Evolutionary conservation across 92 coral and sea anemone genomes (phyloP), one percentile per base, ranked within the genome.

Genomic region (Bergia puertoricense): DNA sequence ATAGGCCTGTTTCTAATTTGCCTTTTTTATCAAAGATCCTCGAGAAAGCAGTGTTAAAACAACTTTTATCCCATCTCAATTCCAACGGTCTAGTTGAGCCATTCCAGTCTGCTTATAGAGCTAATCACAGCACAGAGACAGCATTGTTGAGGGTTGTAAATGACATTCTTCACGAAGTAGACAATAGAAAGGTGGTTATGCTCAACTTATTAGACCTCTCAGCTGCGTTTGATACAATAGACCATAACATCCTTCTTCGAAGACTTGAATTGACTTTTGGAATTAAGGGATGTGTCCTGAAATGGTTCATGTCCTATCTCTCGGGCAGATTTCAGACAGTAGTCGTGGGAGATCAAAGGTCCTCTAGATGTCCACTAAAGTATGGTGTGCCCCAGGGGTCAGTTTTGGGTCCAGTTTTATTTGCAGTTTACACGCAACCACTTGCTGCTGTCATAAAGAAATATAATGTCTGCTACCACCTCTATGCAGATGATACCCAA

Each of bases 321-420:
- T 72, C 76, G 39, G 76, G 39, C 39, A 72, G 76, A 72, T 72
- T 72, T 72, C 76, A 72, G 76, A 72, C 76, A 22, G 76, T 72
- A 22, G 76, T 72, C 39, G 76, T 72, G 76, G 76, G 76, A 72
- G 39, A 72, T 72, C 39, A 72, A 72, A 72, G 76, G 39, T 72
- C 76, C 39, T 6, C 76, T 22, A 72, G 39, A 72, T 72, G 76
- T 22, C 76, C 76, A 5, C 76, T 72, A 22, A 72, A 22, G 76
- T 72, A 72, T 72, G 85, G 82, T 44, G 65, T 81, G 2, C 85
- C 85, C 85, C 67, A 81, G 85, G 85, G 85, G 18, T 81, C 66
- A 48, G 85, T 81, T 42, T 48, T 81, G 42, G 85, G 85, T 20
- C 85, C 85, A 50, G 85, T 81, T 8, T 20, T 81, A 66, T 81